A percentile compares a stretch with the other conserved stretches of the same genome.
Conservation (phyloP, 2,888 invertebrate genomes). For the Brachynemurus nebulosus region DNA sequence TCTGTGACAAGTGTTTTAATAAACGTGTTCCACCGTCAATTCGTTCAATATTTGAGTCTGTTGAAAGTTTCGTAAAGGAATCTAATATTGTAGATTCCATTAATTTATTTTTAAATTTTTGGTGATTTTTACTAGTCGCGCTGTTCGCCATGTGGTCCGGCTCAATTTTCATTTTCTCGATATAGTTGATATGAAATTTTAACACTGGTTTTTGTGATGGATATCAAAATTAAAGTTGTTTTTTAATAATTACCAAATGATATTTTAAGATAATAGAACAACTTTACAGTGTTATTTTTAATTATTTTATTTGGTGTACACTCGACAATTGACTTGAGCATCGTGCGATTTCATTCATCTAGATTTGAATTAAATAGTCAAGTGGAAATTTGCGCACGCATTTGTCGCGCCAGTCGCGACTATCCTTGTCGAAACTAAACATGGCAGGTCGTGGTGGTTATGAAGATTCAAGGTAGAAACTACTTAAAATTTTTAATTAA, state of each 20-base stretch:
- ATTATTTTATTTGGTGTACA: no score
- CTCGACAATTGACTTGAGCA: no score
- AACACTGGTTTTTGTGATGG: slow-evolving; percentile 2
- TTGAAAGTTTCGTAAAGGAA: slow-evolving; percentile 31
- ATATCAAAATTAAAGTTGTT: slow-evolving; percentile 1
- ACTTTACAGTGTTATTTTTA: no score
- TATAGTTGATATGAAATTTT: no score
- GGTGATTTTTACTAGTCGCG: slow-evolving; percentile 9
- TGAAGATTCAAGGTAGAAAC: slow-evolving; percentile 58
- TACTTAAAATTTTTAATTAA: neutral
- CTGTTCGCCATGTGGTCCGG: slow-evolving; percentile 13
- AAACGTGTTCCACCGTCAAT: slow-evolving; percentile 30
- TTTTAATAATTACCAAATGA: neutral
- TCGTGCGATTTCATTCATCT: no score
- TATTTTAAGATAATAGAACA: no score
- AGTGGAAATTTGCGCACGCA: slow-evolving; percentile 9
- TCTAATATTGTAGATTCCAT: slow-evolving; percentile 31
- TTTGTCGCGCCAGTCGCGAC: slow-evolving; percentile 9
- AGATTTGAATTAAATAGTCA: no score
- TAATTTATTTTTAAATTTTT: slow-evolving; percentile 22
- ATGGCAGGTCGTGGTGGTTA: slow-evolving; percentile 82
- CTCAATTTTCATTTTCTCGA: slow-evolving; percentile 12
- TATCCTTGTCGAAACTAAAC: slow-evolving; percentile 44
- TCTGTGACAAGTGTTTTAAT: slow-evolving; percentile 29
- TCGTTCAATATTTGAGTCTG: slow-evolving; percentile 29